phyloP scores from a whole-genome alignment of 2,888 invertebrate species.

The Spatulosminthurus flaviceps region DNA sequence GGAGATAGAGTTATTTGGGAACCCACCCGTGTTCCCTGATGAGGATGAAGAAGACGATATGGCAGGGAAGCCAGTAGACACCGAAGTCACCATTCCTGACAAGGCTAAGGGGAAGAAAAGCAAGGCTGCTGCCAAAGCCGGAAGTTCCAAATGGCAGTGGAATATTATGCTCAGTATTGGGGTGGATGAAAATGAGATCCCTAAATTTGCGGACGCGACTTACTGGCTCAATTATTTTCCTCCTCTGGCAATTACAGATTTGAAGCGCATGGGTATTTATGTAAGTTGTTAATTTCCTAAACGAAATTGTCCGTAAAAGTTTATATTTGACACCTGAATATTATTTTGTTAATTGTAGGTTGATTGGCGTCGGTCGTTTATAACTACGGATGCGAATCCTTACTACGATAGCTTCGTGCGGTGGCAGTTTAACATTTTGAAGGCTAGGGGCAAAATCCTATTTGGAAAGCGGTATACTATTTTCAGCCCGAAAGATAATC shows the following conservation, averaged over 20 bases:
- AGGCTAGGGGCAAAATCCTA: constrained; percentile 86
- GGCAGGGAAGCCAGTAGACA: constrained; percentile 69
- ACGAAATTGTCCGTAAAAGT: too few species aligned
- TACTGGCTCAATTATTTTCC: constrained; percentile 99
- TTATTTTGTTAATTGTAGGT: constrained; percentile 71
- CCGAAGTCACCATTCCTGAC: constrained; percentile 74
- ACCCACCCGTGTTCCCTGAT: constrained; percentile 87
- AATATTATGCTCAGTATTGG: constrained; percentile 97
- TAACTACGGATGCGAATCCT: constrained; percentile 97
- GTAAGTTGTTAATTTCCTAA: constrained; percentile 70
- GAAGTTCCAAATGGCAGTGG: constrained; percentile 93
- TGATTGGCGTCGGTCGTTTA: constrained; percentile 98
- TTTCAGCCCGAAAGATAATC: constrained; percentile 94
- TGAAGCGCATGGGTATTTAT: constrained; percentile 88
- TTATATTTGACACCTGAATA: too few species aligned
- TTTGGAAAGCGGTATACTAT: constrained; percentile 98
- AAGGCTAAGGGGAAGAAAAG: constrained; percentile 95
- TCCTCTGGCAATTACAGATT: constrained; percentile 84
- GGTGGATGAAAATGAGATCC: constrained; percentile 88
- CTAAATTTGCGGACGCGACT: constrained; percentile 85
- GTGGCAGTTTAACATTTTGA: constrained; percentile 93
- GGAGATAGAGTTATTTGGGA: constrained; percentile 91
- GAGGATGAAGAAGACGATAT: constrained; percentile 68
- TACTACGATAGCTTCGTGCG: constrained; percentile 97
- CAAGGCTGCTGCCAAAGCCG: constrained; percentile 93